phyloP scores from a whole-genome alignment of 2,888 invertebrate species.

The Orthosia gothica region DNA sequence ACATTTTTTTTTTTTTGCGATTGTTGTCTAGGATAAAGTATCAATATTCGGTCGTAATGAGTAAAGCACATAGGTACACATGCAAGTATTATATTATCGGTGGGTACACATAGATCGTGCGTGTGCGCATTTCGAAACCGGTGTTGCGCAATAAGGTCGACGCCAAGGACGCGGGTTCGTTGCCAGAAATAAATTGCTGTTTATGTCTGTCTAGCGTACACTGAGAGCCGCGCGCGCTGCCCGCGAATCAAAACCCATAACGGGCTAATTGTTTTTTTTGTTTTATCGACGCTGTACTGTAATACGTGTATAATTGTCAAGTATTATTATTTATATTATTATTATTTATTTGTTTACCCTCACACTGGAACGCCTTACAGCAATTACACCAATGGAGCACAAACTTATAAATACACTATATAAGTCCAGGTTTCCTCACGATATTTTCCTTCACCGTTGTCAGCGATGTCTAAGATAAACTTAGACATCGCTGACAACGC shows the following conservation, averaged over 20 bases:
- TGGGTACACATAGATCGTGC: constrained; percentile 77
- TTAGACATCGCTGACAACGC: too few relatives aligned
- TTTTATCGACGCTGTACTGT: background rate
- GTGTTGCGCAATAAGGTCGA: constrained; percentile 91
- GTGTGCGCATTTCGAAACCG: constrained; percentile 87
- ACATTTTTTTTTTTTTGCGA: too few relatives aligned
- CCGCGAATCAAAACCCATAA: constrained; percentile 51
- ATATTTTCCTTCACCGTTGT: too few relatives aligned
- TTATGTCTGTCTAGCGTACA: constrained; percentile 89
- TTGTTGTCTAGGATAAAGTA: constrained; percentile 24
- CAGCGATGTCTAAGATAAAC: too few relatives aligned
- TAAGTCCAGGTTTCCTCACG: too few relatives aligned
- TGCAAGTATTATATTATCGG: too few relatives aligned
- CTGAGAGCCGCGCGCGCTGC: constrained; percentile 58
- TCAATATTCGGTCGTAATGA: constrained; percentile 61
- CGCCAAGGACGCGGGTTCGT: constrained; percentile 90
- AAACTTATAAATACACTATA: too few relatives aligned
- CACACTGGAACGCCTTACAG: too few relatives aligned
- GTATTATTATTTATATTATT: too few relatives aligned
- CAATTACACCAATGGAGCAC: too few relatives aligned
- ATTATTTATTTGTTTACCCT: too few relatives aligned
- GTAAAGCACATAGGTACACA: constrained; percentile 69
- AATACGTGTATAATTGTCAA: background rate
- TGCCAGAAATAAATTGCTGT: constrained; percentile 90
- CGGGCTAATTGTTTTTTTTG: constrained; percentile 17